Evolutionary conservation across 92 coral and sea anemone genomes (phyloP).

Genomic region (Phenganax marumi): DNA sequence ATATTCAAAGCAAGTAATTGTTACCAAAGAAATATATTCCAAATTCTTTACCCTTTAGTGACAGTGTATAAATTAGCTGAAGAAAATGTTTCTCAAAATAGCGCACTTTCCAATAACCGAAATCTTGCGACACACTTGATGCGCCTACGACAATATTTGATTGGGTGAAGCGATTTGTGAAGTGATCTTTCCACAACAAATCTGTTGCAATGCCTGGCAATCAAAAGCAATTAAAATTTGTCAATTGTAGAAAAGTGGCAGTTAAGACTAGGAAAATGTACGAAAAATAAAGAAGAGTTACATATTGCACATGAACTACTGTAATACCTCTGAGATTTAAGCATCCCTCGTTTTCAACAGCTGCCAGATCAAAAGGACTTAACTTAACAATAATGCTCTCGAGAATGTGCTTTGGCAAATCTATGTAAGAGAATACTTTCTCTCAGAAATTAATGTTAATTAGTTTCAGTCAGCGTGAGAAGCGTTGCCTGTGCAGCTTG

Average conservation of each 20-base stretch:
- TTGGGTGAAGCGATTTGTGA: conserved; percentile 54
- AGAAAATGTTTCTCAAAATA: conserved; percentile 64
- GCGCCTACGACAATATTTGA: neutral
- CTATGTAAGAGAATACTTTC: conserved; percentile 18
- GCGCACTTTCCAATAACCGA: conserved; percentile 39
- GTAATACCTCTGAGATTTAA: conserved; percentile 56
- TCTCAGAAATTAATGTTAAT: too few species aligned
- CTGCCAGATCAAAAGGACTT: conserved; percentile 68
- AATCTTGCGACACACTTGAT: too few species aligned
- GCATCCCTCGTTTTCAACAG: conserved; percentile 56
- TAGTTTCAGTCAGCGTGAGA: too few species aligned
- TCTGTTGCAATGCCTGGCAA: conserved; percentile 57
- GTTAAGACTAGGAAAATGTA: neutral
- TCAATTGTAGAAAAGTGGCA: too few species aligned
- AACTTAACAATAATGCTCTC: conserved; percentile 59
- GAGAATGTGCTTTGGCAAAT: conserved; percentile 61
- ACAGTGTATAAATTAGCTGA: conserved; percentile 40
- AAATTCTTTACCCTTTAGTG: neutral
- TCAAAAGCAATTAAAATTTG: neutral
- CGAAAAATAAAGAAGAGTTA: neutral
- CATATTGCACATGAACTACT: neutral
- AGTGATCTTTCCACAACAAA: conserved; percentile 60
- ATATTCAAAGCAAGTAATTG: neutral
- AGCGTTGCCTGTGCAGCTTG: too few species aligned
- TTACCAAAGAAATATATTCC: neutral